A percentile compares a stretch with the other conserved stretches of the same genome.
phyloP scores from a whole-genome alignment of 2,888 invertebrate genomes.

The Nipponacmea schrenckii region DNA sequence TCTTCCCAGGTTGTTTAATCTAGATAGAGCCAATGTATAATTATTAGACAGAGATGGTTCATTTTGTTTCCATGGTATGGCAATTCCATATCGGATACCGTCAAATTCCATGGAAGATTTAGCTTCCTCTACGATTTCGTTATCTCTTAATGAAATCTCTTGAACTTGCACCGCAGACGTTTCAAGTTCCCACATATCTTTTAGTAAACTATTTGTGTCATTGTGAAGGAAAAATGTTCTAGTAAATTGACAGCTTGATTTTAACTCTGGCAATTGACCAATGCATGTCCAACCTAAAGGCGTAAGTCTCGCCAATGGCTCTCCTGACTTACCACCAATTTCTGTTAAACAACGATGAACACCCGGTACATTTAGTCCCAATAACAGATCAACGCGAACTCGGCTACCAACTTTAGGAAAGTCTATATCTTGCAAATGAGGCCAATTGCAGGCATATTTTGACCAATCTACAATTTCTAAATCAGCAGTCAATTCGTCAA shows the following conservation, averaged over 20 bases:
- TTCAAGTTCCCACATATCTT: neutral
- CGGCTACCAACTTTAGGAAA: neutral
- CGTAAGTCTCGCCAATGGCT: no score
- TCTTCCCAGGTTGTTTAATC: neutral
- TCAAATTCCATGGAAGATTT: neutral
- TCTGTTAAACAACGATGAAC: neutral
- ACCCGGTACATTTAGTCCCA: neutral
- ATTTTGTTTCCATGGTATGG: neutral
- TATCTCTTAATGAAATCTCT: no score
- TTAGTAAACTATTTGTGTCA: neutral
- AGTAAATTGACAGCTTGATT: neutral
- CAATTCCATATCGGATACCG: neutral
- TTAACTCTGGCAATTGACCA: neutral
- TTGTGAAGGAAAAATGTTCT: neutral
- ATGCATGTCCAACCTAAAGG: no score
- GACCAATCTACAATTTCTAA: neutral
- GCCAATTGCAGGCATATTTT: neutral
- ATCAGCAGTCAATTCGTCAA: neutral
- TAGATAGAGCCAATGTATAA: neutral
- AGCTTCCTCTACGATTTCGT: neutral
- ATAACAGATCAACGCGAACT: neutral
- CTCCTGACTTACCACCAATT: neutral
- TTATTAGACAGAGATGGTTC: neutral
- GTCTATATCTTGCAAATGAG: neutral
- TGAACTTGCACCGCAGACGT: no score